Evolutionary conservation across 2,797 vertebrate genomes (phyloP).

Genomic region (Columba guinea): DNA sequence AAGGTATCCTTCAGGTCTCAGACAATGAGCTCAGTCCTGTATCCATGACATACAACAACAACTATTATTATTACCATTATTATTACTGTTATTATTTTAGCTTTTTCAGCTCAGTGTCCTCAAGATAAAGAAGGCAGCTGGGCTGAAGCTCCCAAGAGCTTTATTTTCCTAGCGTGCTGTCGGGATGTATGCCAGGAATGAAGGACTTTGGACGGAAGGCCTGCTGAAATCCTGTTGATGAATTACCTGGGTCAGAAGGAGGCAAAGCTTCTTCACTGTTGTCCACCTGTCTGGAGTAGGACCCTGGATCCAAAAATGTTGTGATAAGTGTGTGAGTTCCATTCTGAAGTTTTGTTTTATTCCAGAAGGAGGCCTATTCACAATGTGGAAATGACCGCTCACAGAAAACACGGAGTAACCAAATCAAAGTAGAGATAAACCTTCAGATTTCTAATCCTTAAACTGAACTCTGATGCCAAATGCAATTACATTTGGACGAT

Average conservation of each 20-base stretch:
- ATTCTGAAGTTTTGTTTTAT: neutral
- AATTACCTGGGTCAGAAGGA: neutral
- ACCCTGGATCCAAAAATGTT: neutral
- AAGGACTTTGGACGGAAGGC: neutral
- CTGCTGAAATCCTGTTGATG: neutral
- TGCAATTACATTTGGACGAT: fast-evolving
- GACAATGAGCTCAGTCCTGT: neutral
- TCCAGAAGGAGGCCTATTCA: neutral
- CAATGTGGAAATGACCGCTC: neutral
- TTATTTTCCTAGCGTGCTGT: neutral
- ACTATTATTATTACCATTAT: too few relatives aligned
- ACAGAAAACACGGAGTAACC: neutral
- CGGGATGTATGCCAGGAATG: neutral
- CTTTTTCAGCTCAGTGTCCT: neutral
- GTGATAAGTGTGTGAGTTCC: neutral
- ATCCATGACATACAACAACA: neutral
- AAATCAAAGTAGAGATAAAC: neutral
- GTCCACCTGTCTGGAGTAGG: neutral
- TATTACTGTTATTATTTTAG: neutral
- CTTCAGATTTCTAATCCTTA: neutral
- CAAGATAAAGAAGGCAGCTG: neutral
- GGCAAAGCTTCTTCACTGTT: neutral
- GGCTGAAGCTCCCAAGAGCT: neutral
- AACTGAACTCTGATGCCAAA: neutral
- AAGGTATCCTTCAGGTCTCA: neutral